Evolutionary conservation across 2,797 vertebrate genomes (phyloP).

Genomic region (Zalophus californianus): DNA sequence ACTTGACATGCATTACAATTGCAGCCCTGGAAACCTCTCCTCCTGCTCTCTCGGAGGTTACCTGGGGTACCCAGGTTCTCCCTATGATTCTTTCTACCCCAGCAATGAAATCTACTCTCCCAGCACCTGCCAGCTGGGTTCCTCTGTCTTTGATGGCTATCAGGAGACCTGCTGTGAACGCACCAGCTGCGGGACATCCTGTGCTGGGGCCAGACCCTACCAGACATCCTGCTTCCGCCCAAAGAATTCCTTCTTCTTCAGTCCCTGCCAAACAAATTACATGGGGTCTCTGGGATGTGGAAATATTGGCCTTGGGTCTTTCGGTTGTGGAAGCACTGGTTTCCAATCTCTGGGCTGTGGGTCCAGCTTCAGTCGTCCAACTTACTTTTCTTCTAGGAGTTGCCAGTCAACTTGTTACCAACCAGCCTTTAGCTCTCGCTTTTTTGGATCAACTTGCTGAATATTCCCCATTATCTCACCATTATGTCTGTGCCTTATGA

Average conservation of each 20-base stretch:
- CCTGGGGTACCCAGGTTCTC: neutral
- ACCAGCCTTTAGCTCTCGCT: neutral
- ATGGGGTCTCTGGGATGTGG: neutral
- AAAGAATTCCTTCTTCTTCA: neutral
- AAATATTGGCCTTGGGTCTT: neutral
- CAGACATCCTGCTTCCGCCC: neutral
- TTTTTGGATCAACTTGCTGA: constrained; percentile 43
- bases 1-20: constrained; percentile 40
- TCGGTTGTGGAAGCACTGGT: neutral
- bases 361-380: neutral
- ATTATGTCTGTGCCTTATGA: neutral
- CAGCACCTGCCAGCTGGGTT: neutral
- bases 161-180: constrained; percentile 25
- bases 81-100: neutral
- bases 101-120: neutral
- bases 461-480: neutral
- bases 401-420: neutral
- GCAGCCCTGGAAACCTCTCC: constrained; percentile 28
- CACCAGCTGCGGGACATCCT: neutral
- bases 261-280: neutral
- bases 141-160: neutral
- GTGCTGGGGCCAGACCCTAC: neutral
- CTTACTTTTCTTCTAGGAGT: neutral
- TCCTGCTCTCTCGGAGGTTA: neutral
- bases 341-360: neutral